These are phyloP conservation scores for Silurus lanzhouensis DNA, from an alignment of 2,797 vertebrate species.

Conservation along the genomic window DNA sequence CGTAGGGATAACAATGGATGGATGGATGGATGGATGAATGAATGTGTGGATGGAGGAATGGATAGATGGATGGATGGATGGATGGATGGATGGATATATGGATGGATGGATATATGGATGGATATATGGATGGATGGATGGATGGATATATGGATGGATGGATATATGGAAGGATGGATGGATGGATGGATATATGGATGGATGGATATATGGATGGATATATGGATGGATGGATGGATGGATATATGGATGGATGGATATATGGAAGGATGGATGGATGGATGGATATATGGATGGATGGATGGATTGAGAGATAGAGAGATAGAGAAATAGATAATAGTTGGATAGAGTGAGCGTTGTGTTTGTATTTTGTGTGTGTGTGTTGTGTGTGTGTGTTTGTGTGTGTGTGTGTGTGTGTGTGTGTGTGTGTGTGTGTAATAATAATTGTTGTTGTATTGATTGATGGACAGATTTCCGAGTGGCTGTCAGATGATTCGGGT, in stretches of 20 bases:
- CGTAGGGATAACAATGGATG: slow-evolving; percentile 47
- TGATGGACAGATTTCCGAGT: slow-evolving; percentile 84
- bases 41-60: no score
- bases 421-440: not conserved
- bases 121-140: not conserved
- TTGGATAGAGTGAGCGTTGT: no score
- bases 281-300: no score
- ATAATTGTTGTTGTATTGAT: no score
- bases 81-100: not conserved
- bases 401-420: no score
- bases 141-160: not conserved
- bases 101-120: not conserved
- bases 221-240: no score
- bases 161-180: not conserved
- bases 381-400: not conserved
- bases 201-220: not conserved
- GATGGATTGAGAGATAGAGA: not conserved
- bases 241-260: no score
- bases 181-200: not conserved
- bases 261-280: no score
- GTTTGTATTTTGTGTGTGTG: no score
- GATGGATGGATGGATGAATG: not conserved
- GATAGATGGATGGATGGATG: not conserved
- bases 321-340: not conserved
- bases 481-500: slow-evolving; percentile 85